Conservation (phyloP, 2,113 vertebrate genomes). For the Amphiprion ocellaris region DNA sequence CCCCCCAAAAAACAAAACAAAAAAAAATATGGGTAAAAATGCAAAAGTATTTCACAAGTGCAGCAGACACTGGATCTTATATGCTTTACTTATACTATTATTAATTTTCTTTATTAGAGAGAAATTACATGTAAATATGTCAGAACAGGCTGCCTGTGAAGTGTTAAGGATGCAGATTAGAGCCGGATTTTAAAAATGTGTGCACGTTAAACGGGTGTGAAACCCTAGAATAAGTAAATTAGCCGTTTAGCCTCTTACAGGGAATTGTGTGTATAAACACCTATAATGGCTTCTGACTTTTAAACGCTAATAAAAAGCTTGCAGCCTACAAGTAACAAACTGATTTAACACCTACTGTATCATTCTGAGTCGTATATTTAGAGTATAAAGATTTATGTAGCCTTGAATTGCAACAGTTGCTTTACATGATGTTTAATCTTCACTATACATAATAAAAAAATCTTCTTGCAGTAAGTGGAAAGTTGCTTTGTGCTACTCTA, state of each 20-base stretch:
- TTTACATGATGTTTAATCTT: not conserved
- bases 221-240: not conserved
- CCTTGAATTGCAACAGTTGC: no score
- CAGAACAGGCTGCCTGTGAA: not conserved
- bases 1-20: no score
- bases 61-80: no score
- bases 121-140: not conserved
- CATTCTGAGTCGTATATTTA: not conserved
- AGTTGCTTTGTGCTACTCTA: not conserved
- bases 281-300: not conserved
- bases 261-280: not conserved
- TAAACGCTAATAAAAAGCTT: no score
- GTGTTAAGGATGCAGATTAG: slow-evolving; percentile 4
- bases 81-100: no score
- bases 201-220: not conserved
- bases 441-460: not conserved
- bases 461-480: not conserved
- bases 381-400: no score
- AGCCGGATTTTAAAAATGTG: not conserved
- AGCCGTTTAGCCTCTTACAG: not conserved
- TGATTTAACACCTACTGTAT: not conserved
- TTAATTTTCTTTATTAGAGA: not conserved
- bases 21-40: no score
- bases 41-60: no score
- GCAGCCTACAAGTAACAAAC: not conserved